Conservation (phyloP, 2,888 invertebrate species). For the Agonopterix heracliana region DNA sequence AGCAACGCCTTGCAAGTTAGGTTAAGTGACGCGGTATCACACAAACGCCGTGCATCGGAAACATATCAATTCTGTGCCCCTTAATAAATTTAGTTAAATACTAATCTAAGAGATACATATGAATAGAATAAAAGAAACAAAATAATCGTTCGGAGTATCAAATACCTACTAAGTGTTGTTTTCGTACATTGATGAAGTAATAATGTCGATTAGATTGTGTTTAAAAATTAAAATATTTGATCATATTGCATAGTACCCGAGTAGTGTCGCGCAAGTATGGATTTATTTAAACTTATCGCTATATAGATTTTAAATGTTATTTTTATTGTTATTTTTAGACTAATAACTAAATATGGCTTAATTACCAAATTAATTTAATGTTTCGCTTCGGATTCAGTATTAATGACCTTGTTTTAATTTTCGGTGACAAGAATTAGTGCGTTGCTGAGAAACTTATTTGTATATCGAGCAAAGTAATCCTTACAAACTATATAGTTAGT, state of each 20-base stretch:
- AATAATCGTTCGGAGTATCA: slow-evolving; percentile 70
- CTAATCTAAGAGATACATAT: slow-evolving; percentile 74
- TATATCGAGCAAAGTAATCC: slow-evolving; percentile 73
- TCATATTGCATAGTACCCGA: slow-evolving; percentile 52
- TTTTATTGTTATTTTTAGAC: slow-evolving; percentile 58
- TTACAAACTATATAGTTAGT: slow-evolving; percentile 73
- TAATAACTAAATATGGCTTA: slow-evolving; percentile 60
- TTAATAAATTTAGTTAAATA: slow-evolving; percentile 77
- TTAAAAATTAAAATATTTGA: slow-evolving; percentile 29
- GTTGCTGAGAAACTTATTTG: slow-evolving; percentile 62
- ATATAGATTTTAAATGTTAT: slow-evolving; percentile 43
- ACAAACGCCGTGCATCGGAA: slow-evolving; percentile 84
- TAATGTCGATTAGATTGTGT: slow-evolving; percentile 48
- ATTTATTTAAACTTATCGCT: slow-evolving; percentile 41
- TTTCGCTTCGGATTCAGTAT: slow-evolving; percentile 71
- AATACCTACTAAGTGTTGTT: slow-evolving; percentile 72
- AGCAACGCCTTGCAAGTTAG: slow-evolving; percentile 74
- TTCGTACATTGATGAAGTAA: slow-evolving; percentile 51
- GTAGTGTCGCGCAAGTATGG: slow-evolving; percentile 61
- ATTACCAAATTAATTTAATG: slow-evolving; percentile 69
- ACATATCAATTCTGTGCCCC: slow-evolving; percentile 89
- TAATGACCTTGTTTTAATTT: slow-evolving; percentile 61
- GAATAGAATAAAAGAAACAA: slow-evolving; percentile 67
- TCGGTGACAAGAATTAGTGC: slow-evolving; percentile 45
- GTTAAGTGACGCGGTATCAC: slow-evolving; percentile 75